Evolutionary conservation across 2,113 vertebrate species (phyloP), one percentile per base, ranked within the genome.

Genomic region (Callospermophilus lateralis): DNA sequence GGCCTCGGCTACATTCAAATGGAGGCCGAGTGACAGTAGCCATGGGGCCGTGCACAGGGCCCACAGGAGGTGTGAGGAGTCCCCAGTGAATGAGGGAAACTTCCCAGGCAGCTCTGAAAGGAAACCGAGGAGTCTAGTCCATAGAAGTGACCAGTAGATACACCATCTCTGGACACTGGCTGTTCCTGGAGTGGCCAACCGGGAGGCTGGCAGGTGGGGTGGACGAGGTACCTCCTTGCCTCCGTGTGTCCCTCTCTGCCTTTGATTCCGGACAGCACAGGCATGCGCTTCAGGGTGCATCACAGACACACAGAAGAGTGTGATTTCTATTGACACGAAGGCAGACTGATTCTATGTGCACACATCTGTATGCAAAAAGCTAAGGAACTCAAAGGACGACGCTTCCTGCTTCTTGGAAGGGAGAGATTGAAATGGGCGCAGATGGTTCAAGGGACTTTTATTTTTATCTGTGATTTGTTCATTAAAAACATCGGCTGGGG

Each of bases 191-290:
- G 19, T n/a, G 30, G 13, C 48, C 81, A 84, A n/a, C 17, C 34
- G 32, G 48, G 37, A 61, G 34, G 10, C 42, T 61, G 24, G 42
- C 22, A 63, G 9, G 10, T 1, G 37, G 34, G 15, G 7, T 1
- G 20, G 34, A 8, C 78, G 39, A 13, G 20, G 26, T 1, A 26
- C 61, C 32, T 83, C 17, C 22, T 73, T 6, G 24, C 19, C 26
- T 53, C 65, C 83, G 37, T 32, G 4, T 11, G 4, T 11, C 51
- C 19, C 32, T 58, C 32, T 16, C 45, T 8, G 34, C 67, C 63
- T 67, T 51, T 17, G 1, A 20, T 28, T 67, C 39, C 42, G 39
- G 70, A 61, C 0, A 12, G 7, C 7, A 12, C 10, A 6, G 0
- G 20, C 24, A 0, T 45, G 2, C 42, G 77, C 65, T 22, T 48